These are phyloP conservation scores for Emydoidea blandingii DNA, from an alignment of 2,797 vertebrate species.

Conservation along the genomic window DNA sequence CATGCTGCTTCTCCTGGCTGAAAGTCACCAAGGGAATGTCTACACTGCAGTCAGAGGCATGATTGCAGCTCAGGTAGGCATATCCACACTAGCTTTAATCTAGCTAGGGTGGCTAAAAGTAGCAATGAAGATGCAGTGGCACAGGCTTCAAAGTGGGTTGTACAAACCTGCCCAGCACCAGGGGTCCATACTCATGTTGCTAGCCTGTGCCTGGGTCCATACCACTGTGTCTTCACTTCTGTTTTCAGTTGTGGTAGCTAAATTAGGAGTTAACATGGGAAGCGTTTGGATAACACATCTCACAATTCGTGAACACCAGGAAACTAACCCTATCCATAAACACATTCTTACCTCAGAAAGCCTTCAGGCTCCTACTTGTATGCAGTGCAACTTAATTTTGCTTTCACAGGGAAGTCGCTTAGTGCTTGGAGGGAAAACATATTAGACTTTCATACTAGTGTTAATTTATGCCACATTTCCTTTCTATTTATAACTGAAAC, in stretches of 20 bases:
- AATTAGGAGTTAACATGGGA: constrained; percentile 43
- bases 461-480: constrained; percentile 48
- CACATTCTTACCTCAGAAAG: constrained; percentile 50
- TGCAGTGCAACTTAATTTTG: neutral
- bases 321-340: neutral
- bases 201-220: neutral
- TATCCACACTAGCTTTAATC: neutral
- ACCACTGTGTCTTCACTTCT: neutral
- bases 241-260: neutral
- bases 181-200: neutral
- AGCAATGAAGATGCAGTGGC: neutral
- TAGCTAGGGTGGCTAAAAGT: neutral
- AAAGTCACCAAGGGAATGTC: constrained; percentile 65
- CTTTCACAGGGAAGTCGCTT: neutral
- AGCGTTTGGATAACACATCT: constrained; percentile 48
- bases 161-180: neutral
- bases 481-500: constrained; percentile 62
- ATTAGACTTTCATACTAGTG: neutral
- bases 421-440: constrained; percentile 6
- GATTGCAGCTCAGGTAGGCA: neutral
- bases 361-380: neutral
- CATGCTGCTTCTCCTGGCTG: constrained; percentile 70
- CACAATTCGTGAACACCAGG: neutral
- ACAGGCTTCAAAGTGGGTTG: neutral
- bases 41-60: neutral